These are phyloP conservation scores for Magallana gigas DNA, from an alignment of 1,140 invertebrate species.

Conservation along the genomic window DNA sequence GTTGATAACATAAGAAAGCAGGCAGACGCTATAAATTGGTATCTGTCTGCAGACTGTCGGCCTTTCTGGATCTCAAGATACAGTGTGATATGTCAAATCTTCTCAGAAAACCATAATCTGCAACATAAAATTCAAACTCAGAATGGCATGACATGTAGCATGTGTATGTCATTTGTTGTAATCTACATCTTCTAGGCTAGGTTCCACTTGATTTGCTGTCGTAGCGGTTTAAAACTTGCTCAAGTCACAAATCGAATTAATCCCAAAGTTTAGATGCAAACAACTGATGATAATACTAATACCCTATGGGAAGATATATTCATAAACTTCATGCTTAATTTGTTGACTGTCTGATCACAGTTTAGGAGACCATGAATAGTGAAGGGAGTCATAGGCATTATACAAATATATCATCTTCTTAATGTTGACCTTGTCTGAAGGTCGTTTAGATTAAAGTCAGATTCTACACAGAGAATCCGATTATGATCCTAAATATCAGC, in stretches of 20 bases:
- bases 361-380: no score
- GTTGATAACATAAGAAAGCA: background rate
- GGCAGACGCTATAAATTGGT: background rate
- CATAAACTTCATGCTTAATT: no score
- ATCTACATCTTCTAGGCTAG: no score
- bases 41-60: slow-evolving; percentile 16
- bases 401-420: background rate
- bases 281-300: no score
- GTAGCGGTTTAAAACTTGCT: no score
- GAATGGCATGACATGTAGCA: background rate
- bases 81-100: background rate
- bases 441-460: slow-evolving; percentile 25
- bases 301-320: no score
- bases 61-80: background rate
- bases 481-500: slow-evolving; percentile 3
- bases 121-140: no score
- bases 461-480: background rate
- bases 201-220: no score
- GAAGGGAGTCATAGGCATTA: no score
- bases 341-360: no score
- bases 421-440: slow-evolving; percentile 13
- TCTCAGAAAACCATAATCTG: background rate
- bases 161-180: background rate
- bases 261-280: no score
- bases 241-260: no score